A percentile compares a stretch with the other conserved stretches of the same genome.
Evolutionary conservation across 2,113 vertebrate species (phyloP).

Genomic region (Ctenodactylus gundi): DNA sequence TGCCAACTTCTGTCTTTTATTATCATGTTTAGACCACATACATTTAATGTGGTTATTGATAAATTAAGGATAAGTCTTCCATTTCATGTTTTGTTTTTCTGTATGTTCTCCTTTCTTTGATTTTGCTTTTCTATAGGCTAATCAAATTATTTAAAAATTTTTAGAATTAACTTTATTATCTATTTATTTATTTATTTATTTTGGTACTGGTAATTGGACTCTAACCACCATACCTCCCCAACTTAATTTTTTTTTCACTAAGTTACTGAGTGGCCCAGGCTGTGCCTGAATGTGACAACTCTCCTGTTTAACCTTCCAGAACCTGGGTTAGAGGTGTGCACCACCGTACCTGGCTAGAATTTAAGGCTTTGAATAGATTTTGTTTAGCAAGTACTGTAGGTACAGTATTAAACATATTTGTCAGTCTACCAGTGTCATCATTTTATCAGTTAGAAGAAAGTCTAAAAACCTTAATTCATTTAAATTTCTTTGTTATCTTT

Average conservation of each 20-base stretch:
- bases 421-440: neutral
- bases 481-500: neutral
- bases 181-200: no score
- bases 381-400: neutral
- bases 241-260: no score
- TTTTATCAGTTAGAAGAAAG: neutral
- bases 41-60: neutral
- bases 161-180: no score
- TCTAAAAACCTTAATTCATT: neutral
- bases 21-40: neutral
- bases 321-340: no score
- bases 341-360: no score
- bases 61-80: neutral
- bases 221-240: no score
- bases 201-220: no score
- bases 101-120: neutral
- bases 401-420: neutral
- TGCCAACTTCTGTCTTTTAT: neutral
- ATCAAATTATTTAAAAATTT: constrained; percentile 15
- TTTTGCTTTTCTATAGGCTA: neutral
- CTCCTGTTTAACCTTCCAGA: no score
- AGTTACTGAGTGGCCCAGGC: no score
- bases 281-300: no score
- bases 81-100: constrained; percentile 20
- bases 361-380: neutral